These are phyloP conservation scores for Leptonema lineaticorne DNA, from an alignment of 1,140 invertebrate genomes.

Conservation along the genomic window DNA sequence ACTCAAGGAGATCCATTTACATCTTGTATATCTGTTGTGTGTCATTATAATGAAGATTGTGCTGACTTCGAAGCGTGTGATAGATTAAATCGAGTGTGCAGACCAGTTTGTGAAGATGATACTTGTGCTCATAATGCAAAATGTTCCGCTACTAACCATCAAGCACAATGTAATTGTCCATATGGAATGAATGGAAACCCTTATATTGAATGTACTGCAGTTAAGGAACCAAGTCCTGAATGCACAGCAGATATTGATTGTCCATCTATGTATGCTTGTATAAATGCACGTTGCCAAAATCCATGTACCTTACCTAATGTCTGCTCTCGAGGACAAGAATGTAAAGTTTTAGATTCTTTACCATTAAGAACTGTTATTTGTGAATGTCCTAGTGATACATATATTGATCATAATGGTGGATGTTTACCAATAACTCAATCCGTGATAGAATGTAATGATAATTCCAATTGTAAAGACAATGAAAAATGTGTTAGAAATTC, in stretches of 20 bases:
- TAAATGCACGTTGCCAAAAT: slow-evolving; percentile 74
- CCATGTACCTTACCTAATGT: slow-evolving; percentile 70
- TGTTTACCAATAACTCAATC: slow-evolving; percentile 51
- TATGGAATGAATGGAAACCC: slow-evolving; percentile 76
- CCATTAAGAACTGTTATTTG: slow-evolving; percentile 80
- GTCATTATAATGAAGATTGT: slow-evolving; percentile 88
- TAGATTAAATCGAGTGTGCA: slow-evolving; percentile 78
- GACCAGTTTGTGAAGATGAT: slow-evolving; percentile 76
- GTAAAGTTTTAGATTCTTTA: slow-evolving; percentile 73
- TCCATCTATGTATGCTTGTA: slow-evolving; percentile 69
- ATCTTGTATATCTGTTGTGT: slow-evolving; percentile 79
- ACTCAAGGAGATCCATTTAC: slow-evolving; percentile 81
- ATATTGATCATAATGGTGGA: slow-evolving; percentile 57
- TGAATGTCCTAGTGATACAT: slow-evolving; percentile 67
- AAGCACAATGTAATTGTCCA: slow-evolving; percentile 76
- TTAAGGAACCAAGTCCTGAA: slow-evolving; percentile 54
- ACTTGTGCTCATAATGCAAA: slow-evolving; percentile 74
- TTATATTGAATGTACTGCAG: slow-evolving; percentile 66
- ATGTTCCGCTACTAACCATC: slow-evolving; percentile 73
- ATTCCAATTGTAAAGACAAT: slow-evolving; percentile 70
- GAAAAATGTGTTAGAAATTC: slow-evolving; percentile 73
- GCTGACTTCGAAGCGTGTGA: slow-evolving; percentile 84
- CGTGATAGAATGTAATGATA: slow-evolving; percentile 64
- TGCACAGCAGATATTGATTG: slow-evolving; percentile 78
- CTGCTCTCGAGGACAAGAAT: slow-evolving; percentile 74